phyloP scores from a whole-genome alignment of 2,113 vertebrate species.

The Aegypius monachus region DNA sequence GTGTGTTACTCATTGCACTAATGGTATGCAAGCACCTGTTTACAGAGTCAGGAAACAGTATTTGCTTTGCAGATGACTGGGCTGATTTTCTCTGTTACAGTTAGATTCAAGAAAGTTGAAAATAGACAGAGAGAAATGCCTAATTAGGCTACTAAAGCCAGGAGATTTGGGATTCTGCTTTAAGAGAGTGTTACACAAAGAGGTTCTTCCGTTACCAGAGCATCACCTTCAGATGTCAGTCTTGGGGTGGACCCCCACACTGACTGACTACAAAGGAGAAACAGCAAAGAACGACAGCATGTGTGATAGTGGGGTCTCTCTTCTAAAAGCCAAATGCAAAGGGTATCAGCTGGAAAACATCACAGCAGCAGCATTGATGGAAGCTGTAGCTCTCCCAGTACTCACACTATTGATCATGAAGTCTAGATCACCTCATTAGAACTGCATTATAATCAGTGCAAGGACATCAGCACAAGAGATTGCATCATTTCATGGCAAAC shows the following conservation, averaged over 20 bases:
- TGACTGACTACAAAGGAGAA: not conserved
- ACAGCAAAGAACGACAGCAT: not conserved
- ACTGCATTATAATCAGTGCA: not conserved
- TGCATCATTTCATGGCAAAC: constrained; percentile 2
- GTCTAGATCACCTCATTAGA: not conserved
- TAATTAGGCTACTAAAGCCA: not conserved
- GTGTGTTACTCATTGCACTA: not conserved
- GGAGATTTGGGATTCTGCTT: not conserved
- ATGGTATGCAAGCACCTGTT: not conserved
- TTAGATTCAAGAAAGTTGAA: not conserved
- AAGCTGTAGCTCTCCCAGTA: not conserved
- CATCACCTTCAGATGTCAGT: not conserved
- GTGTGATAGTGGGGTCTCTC: not conserved
- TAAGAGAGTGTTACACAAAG: not conserved
- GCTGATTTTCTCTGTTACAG: not conserved
- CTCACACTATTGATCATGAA: not conserved
- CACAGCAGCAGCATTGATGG: not conserved
- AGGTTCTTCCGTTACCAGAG: not conserved
- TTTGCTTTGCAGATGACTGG: not conserved
- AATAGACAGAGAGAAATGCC: not conserved
- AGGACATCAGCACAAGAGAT: not conserved
- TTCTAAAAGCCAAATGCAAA: not conserved
- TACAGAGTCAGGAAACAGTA: not conserved
- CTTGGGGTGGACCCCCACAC: not conserved
- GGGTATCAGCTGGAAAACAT: not conserved